Conservation (phyloP, 2,113 vertebrate genomes). For the Erythrocebus patas region DNA sequence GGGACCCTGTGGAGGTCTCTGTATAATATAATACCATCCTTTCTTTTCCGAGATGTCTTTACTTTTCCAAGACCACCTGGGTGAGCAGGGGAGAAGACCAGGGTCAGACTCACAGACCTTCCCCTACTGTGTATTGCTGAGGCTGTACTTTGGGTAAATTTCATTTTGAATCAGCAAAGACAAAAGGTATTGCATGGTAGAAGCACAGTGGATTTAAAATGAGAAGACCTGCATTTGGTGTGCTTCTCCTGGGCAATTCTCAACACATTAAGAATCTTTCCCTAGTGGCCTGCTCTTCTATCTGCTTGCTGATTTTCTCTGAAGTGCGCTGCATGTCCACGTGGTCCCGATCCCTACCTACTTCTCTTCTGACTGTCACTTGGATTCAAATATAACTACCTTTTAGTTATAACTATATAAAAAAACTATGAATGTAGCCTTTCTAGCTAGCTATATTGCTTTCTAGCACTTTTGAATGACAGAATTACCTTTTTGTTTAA, state of each 20-base stretch:
- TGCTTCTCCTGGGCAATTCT: background rate
- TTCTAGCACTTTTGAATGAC: background rate
- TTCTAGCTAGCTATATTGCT: background rate
- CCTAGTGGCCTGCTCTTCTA: background rate
- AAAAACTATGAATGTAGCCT: background rate
- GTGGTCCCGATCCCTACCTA: background rate
- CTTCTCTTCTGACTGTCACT: background rate
- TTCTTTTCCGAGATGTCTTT: background rate
- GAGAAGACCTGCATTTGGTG: background rate
- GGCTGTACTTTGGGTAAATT: background rate
- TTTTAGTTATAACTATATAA: background rate
- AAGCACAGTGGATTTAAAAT: background rate
- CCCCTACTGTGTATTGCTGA: background rate
- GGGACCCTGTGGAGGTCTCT: background rate
- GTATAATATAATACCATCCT: background rate
- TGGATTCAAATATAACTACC: background rate
- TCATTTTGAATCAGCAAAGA: background rate
- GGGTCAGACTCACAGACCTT: background rate
- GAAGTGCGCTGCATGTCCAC: background rate
- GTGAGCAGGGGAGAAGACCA: background rate
- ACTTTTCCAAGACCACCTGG: background rate
- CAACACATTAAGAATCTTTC: background rate
- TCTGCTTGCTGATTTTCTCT: background rate
- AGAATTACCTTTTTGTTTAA: background rate
- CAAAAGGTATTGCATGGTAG: background rate